Evolutionary conservation across 2,113 vertebrate genomes (phyloP), one percentile per base, ranked within the genome.

Genomic region (Tenrec ecaudatus): DNA sequence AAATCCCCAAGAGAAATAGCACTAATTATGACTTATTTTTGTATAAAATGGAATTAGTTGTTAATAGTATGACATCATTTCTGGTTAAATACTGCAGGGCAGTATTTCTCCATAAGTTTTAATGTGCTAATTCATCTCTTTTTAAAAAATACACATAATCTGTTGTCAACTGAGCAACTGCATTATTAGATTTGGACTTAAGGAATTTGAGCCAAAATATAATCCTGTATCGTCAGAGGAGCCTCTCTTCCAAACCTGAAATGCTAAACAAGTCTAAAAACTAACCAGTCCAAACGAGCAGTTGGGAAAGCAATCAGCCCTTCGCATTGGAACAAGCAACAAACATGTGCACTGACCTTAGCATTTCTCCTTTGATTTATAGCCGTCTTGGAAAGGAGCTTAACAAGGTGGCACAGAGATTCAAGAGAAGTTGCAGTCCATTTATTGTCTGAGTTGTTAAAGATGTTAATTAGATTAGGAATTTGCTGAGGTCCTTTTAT

Each of bases 261-360:
- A 96, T 69, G 81, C 93, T 94, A 96, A 96, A 95, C 94, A 96
- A 69, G 47, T 91, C 82, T 91, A 64, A 93, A 95, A 97, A 97
- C 87, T 6, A 43, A 29, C 20, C 83, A 94, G 95, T 80, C 92
- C 95, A 97, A 97, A 95, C 95, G 97, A 98, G 92, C 98, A 98
- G 97, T 98, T 98, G 98, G 97, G 98, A 98, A 98, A 98, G 95
- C 95, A 97, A 98, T 98, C 97, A 98, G 82, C 27, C 89, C 86
- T 92, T 90, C 92, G 86, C 92, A 89, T 29, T 96, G 93, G 97
- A 97, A 94, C 36, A 14, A 87, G 94, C 83, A 97, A 93, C 97
- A 98, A 97, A 96, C 96, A 97, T 92, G 90, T n/a, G 40, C 89
- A 95, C 75, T 0, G 36, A 98, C 96, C 94, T 94, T 94, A 89